phyloP scores from a whole-genome alignment of 2,113 vertebrate genomes.

The Pituophis catenifer region DNA sequence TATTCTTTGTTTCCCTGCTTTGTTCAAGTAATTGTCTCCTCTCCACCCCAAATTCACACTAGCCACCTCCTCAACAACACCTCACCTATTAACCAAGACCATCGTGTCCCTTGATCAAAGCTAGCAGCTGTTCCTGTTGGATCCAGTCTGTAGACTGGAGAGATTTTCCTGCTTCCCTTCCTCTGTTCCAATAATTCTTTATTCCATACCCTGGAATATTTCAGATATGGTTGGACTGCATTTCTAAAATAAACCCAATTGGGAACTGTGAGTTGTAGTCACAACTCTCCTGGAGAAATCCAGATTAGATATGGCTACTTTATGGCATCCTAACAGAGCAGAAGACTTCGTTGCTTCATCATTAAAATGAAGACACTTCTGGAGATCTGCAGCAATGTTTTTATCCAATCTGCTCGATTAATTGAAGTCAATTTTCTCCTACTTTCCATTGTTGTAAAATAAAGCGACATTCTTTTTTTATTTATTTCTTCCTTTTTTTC shows the following conservation, averaged over 20 bases:
- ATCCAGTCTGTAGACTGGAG: not conserved
- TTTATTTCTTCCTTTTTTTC: slow-evolving; percentile 18
- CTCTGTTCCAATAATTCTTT: not conserved
- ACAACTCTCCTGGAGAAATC: not conserved
- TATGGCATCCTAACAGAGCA: not conserved
- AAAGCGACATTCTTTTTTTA: not conserved
- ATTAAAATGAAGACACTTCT: not conserved
- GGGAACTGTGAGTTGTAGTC: not conserved
- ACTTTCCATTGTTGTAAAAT: not conserved
- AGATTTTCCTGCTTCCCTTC: not conserved
- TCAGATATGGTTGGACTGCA: not conserved
- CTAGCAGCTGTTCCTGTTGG: not conserved
- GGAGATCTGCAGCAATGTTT: not conserved
- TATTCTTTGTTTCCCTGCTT: not conserved
- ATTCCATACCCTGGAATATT: not conserved
- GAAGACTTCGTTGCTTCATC: not conserved
- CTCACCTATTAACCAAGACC: not conserved
- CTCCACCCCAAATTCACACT: not conserved
- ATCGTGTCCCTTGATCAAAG: not conserved
- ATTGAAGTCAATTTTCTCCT: not conserved
- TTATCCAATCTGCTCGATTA: not conserved
- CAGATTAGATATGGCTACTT: not conserved
- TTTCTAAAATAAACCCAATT: not conserved
- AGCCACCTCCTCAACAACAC: not conserved
- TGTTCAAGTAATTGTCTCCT: not conserved